Evolutionary conservation across 2,797 vertebrate genomes (phyloP).

Genomic region (Triplophysa yarkandensis): DNA sequence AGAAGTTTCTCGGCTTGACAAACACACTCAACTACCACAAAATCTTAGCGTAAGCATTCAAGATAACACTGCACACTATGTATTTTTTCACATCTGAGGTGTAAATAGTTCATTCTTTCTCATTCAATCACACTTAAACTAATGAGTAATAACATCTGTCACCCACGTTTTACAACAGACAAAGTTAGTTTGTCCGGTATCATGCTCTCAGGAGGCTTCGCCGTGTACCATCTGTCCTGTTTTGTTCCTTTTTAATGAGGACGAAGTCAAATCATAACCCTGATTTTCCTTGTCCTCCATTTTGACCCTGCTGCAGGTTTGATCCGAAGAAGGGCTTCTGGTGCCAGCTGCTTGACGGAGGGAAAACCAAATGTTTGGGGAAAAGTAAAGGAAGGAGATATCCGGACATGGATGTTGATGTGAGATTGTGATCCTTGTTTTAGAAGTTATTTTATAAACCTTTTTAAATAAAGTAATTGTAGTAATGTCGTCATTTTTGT

Average conservation of each 20-base stretch:
- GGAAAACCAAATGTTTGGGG: conserved; percentile 96
- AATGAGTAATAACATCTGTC: conserved; percentile 58
- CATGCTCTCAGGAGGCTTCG: conserved; percentile 47
- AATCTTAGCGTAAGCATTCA: conserved; percentile 86
- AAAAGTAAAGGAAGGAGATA: conserved; percentile 98
- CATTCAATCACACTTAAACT: conserved; percentile 54
- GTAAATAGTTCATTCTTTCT: conserved; percentile 28
- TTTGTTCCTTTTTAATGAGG: conserved; percentile 39
- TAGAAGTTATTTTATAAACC: background rate
- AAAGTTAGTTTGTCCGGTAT: conserved; percentile 50
- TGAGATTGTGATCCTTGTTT: conserved; percentile 64
- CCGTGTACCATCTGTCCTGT: conserved; percentile 53
- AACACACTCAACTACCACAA: conserved; percentile 94
- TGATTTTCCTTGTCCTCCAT: conserved; percentile 43
- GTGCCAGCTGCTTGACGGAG: conserved; percentile 97
- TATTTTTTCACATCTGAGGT: conserved; percentile 31
- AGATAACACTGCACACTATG: conserved; percentile 1
- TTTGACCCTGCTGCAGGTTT: conserved; percentile 77
- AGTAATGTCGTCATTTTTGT: too few relatives aligned
- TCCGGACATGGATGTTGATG: conserved; percentile 94
- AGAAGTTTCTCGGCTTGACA: conserved; percentile 89
- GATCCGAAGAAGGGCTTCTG: conserved; percentile 99
- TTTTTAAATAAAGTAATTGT: background rate
- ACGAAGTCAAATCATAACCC: conserved; percentile 47
- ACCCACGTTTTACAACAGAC: conserved; percentile 48